These are phyloP conservation scores for Turritopsis rubra DNA, from an alignment of 30 jellyfish, hydroid and myxozoan species.

Conservation along the genomic window DNA sequence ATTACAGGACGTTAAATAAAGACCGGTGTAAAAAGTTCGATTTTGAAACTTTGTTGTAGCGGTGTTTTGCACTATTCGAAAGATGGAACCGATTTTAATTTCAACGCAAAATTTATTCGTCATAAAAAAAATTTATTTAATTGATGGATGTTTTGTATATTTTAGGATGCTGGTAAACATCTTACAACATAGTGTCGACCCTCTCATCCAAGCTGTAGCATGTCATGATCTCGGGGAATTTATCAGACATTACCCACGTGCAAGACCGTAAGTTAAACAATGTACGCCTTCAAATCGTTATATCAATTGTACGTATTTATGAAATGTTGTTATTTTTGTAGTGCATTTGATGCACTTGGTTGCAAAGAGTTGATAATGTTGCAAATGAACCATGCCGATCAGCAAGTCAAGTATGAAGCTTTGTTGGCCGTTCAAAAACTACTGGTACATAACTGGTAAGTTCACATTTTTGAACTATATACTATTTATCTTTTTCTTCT, in stretches of 20 bases:
- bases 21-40: too few relatives aligned
- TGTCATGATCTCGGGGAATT: slow-evolving; percentile 98
- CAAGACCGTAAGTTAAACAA: slow-evolving; percentile 71
- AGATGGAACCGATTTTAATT: too few relatives aligned
- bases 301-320: not conserved
- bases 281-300: not conserved
- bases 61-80: too few relatives aligned
- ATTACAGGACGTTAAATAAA: too few relatives aligned
- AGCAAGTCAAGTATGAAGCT: slow-evolving; percentile 89
- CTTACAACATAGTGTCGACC: slow-evolving; percentile 58
- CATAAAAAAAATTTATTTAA: too few relatives aligned
- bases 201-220: slow-evolving; percentile 83
- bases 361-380: slow-evolving; percentile 87
- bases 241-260: slow-evolving; percentile 90
- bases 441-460: slow-evolving; percentile 97
- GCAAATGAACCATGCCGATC: slow-evolving; percentile 80
- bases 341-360: slow-evolving; percentile 87
- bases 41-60: too few relatives aligned
- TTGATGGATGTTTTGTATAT: too few relatives aligned
- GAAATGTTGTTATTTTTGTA: not conserved
- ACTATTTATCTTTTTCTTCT: not conserved
- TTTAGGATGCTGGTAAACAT: slow-evolving; percentile 68
- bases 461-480: too few relatives aligned
- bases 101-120: too few relatives aligned
- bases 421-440: slow-evolving; percentile 83